Base-by-base conservation (phyloP, 2,797 vertebrate genomes). In the Triplophysa bombifrons region DNA sequence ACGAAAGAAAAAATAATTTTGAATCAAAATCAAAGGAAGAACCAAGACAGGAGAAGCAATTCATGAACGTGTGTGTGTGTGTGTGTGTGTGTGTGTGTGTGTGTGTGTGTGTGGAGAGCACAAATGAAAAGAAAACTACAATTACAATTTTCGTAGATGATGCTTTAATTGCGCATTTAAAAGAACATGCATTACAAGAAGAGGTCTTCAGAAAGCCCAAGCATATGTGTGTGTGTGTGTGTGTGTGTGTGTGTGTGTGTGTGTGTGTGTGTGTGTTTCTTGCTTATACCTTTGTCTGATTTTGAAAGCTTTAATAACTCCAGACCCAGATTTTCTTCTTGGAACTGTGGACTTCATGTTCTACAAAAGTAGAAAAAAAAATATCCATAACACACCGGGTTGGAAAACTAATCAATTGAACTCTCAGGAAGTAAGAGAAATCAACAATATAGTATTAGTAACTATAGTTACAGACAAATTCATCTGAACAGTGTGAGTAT, bases 291-390 rank as follows among this genome's bases (percentile, higher is more conserved):
- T 79, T 72, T 66, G 77, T 69, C 65, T 81, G 53, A 12, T 78
- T 71, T 66, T 83, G 60, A 85, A 83, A 14, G 22, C 74, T 78
- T 81, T 85, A 61, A 80, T 80, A 19, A 80, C 30, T 3, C 20
- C 38, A 0, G 64, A 46, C 17, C 64, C 64, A 8, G 44, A 0
- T 72, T 80, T 81, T 74, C 71, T 82, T 73, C 78, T 82, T 41
- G 61, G 69, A 14, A 74, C 53, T 19, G 80, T 69, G 3, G 81
- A 77, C 60, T 84, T 84, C 81, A 82, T 82, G 51, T 70, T 82
- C 81, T 84, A 55, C 16, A 51, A 30, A 64, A 19, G 25, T 27
- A 16, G 13, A 69, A 67, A 64, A 41, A 1, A 16, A 51, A 8
- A 51, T 17, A 14, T 48, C 46, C 11, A 80, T n/a, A 46, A 4